Evolutionary conservation across 2,888 invertebrate species (phyloP).

Genomic region (Trachelus tabidus): DNA sequence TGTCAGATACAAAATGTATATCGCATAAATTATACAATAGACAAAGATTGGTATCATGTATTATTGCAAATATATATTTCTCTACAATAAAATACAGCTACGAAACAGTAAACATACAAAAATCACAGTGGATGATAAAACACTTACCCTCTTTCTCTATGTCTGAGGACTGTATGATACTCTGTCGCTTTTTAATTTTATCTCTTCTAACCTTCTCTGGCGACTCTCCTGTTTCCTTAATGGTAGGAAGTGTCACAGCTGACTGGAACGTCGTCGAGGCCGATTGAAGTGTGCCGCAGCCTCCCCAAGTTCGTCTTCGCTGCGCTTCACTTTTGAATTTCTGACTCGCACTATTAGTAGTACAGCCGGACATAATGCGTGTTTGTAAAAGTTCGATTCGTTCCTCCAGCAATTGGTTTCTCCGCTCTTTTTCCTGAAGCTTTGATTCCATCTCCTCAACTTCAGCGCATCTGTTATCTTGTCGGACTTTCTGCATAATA

Average conservation of each 20-base stretch:
- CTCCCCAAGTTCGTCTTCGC: conserved; percentile 59
- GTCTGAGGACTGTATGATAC: conserved; percentile 31
- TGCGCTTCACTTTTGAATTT: conserved; percentile 37
- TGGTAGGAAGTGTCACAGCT: conserved; percentile 28
- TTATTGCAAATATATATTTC: not conserved
- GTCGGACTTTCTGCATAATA: conserved; percentile 32
- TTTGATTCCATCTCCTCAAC: conserved; percentile 48
- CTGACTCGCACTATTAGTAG: conserved; percentile 22
- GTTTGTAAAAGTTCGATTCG: conserved; percentile 56
- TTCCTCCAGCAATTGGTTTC: conserved; percentile 52
- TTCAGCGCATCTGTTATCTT: conserved; percentile 36
- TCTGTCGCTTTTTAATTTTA: conserved; percentile 31
- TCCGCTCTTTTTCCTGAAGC: conserved; percentile 50
- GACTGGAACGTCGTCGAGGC: conserved; percentile 14
- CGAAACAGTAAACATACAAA: not conserved
- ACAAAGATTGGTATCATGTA: not conserved
- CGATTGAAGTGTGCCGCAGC: conserved; percentile 27
- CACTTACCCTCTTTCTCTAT: not conserved
- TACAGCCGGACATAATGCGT: conserved; percentile 47
- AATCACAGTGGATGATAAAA: not conserved
- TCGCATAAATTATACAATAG: not conserved
- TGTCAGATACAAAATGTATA: not conserved
- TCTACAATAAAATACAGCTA: not conserved
- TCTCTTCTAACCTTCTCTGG: conserved; percentile 12
- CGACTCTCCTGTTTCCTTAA: conserved; percentile 25